Base-by-base conservation (phyloP, 2,113 vertebrate genomes). In the Gymnocephalus cernua region DNA sequence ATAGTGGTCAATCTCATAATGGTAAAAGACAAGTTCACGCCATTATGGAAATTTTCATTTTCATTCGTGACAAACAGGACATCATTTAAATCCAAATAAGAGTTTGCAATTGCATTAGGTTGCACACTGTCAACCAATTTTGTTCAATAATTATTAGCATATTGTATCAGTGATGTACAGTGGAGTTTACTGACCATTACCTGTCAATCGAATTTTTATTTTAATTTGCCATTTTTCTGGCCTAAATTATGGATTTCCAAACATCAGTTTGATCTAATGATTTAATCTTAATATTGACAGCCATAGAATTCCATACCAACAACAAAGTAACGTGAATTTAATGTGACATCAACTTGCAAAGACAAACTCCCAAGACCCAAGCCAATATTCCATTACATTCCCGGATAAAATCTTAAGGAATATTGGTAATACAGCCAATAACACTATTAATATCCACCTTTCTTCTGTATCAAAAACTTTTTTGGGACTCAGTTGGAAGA, bases 331-430 rank as follows among this genome's bases (percentile, higher is more conserved):
- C 18, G 25, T 27, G 7, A 35, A 47, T 57, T 48, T 32, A 27
- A 70, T 7, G 35, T 38, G 29, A 68, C 23, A 27, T 51, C 21
- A 62, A 32, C 54, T 54, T 41, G 23, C 7, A 32, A 70, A 63
- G 56, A 53, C 19, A 5, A 38, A 38, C 35, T 38, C 35, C 35
- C 35, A 38, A 38, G 35, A 38, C 35, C 35, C 7, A 51, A 12
- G 41, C 21, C 11, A 74, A 23, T 67, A 63, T 69, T 53, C 3
- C 8, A 58, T 56, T 44, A 48, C 23, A 70, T 21, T 72, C 23
- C 15, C 73, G 61, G 2, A 66, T 76, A 88, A 86, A 79, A 82
- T 61, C 50, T 23, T 15, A 1, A 19, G n/a, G 6, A 0, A 74
- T 79, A 14, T 74, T 59, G 38, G 6, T 19, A 63, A 47, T 56